These are phyloP conservation scores for Conomelus anceps DNA, from an alignment of 2,888 invertebrate genomes.

Conservation along the genomic window DNA sequence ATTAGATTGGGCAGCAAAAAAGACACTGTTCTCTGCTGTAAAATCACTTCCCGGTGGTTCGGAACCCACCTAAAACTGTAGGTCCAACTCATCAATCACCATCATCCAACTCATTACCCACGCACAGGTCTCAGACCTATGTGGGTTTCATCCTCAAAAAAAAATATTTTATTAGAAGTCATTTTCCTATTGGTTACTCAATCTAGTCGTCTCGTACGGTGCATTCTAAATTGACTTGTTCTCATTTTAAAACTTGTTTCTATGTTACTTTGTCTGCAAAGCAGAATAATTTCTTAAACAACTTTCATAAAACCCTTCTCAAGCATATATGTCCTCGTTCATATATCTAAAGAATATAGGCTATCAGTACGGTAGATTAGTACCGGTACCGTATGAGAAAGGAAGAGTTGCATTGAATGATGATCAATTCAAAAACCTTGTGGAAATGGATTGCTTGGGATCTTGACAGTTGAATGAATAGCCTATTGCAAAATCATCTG, in stretches of 20 bases:
- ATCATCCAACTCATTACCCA: too few relatives aligned
- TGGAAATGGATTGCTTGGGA: background rate
- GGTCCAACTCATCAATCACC: too few relatives aligned
- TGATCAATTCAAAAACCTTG: background rate
- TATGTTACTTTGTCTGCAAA: background rate
- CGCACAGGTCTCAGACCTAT: too few relatives aligned
- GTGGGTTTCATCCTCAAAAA: too few relatives aligned
- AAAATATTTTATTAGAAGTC: too few relatives aligned
- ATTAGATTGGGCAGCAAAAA: too few relatives aligned
- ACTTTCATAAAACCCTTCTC: background rate
- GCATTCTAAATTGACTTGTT: background rate
- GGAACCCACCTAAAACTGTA: too few relatives aligned
- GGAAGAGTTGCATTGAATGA: background rate
- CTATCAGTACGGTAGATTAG: too few relatives aligned
- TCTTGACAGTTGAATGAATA: background rate
- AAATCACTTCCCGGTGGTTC: too few relatives aligned
- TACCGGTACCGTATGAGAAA: background rate
- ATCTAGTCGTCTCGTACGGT: background rate
- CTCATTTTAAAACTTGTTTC: background rate
- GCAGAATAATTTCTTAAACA: background rate
- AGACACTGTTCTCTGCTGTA: too few relatives aligned
- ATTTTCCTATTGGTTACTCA: background rate
- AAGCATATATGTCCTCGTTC: too few relatives aligned
- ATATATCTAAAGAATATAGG: too few relatives aligned
- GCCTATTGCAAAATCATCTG: background rate